Base-by-base conservation (phyloP, 2,113 vertebrate genomes). In the Corvus moneduloides region DNA sequence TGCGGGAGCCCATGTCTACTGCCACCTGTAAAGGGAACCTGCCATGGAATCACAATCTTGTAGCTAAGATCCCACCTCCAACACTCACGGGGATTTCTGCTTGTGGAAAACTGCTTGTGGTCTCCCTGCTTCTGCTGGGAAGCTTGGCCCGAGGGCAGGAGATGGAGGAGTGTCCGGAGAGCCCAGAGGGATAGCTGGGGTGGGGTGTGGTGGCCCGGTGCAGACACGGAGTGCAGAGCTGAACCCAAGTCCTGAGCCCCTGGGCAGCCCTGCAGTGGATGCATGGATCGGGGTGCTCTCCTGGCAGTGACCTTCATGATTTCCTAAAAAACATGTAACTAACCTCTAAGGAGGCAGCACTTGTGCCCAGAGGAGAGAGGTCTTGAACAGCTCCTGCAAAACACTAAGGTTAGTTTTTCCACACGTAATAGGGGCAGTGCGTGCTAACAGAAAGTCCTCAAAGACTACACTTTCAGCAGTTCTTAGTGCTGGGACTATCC, bases 211-310 rank as follows among this genome's bases (percentile, higher is more conserved):
- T 78, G 32, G 26, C 43, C 28, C 44, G 4, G 35, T 1, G 9
- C 27, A 23, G 78, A 2, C 2, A 0, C 8, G 6, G 18, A 8
- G 12, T 37, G 41, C 59, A 23, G 48, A 67, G 61, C 66, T 63
- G 35, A 55, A 59, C 17, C 30, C 44, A 12, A 0, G 0, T 12
- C 37, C 46, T 59, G 69, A 61, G 61, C 28, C 46, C 39, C 49
- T 0, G 0, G 18, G 16, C 26, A 67, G 35, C 7, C 21, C 41
- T 59, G 52, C 19, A 23, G 23, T 1, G 28, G 4, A 24, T 24
- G 28, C 3, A 17, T 26, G 58, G 58, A 37, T 59, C 4, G 9
- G 35, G n/a, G 35, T 39, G 67, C 41, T 55, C 13, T 59, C 30
- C 39, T 77, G 20, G 51, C 55, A 84, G 41, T 5, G 1, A 24